A percentile compares a stretch with the other conserved stretches of the same genome.
Evolutionary conservation across 92 coral and sea anemone genomes (phyloP).

Genomic region (Porites evermanni): DNA sequence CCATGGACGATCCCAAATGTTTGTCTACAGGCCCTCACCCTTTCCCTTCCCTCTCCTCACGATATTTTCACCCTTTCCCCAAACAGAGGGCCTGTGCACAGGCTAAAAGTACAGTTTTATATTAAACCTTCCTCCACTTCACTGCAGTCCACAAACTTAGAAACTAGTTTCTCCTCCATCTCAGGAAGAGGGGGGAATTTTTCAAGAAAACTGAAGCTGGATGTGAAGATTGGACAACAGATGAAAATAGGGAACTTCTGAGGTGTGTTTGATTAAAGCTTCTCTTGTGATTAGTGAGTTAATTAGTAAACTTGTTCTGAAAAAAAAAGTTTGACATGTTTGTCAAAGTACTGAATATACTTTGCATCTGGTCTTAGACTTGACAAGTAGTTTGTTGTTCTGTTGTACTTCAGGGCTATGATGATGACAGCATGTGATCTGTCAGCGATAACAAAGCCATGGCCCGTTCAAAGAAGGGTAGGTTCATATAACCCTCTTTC

Average conservation of each 20-base stretch:
- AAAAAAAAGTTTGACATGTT: too few species aligned
- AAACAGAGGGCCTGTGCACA: too few species aligned
- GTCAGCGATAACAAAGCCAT: constrained; percentile 98
- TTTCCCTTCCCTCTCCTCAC: too few species aligned
- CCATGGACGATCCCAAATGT: too few species aligned
- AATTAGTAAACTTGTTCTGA: too few species aligned
- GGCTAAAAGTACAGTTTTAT: too few species aligned
- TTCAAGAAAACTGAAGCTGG: constrained; percentile 83
- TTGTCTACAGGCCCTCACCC: too few species aligned
- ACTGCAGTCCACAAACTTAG: not conserved
- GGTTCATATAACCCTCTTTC: not conserved
- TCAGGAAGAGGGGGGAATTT: constrained; percentile 91
- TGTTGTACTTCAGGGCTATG: constrained; percentile 76
- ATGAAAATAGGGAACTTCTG: constrained; percentile 77
- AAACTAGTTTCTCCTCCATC: not conserved
- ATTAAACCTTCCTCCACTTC: not conserved
- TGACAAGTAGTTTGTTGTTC: not conserved
- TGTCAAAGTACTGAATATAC: too few species aligned
- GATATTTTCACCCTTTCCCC: too few species aligned
- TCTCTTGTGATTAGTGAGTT: not conserved
- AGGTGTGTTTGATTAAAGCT: constrained; percentile 60
- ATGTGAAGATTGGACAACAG: constrained; percentile 76
- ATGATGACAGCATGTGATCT: constrained; percentile 99
- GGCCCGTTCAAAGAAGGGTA: constrained; percentile 99
- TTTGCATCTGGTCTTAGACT: too few species aligned